phyloP scores from a whole-genome alignment of 2,888 invertebrate species.

The Meandrusa payeni region DNA sequence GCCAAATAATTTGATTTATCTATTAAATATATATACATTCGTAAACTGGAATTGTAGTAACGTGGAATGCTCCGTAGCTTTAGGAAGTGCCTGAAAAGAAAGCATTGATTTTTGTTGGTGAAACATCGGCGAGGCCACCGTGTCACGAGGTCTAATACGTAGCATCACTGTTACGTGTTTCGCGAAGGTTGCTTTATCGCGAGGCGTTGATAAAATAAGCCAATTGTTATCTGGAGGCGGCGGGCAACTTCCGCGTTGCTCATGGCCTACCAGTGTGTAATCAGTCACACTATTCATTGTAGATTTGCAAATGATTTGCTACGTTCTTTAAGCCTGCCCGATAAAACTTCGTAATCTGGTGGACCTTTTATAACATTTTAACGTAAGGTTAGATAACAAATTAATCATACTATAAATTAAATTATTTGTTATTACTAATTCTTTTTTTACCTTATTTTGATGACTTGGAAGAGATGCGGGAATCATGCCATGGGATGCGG shows the following conservation, averaged over 20 bases:
- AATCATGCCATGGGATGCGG: too few relatives aligned
- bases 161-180: slow-evolving; percentile 34
- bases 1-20: too few relatives aligned
- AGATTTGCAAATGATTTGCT: slow-evolving; percentile 32
- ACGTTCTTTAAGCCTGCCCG: slow-evolving; percentile 4
- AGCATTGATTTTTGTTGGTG: slow-evolving; percentile 8
- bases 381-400: too few relatives aligned
- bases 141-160: slow-evolving; percentile 30
- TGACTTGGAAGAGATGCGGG: too few relatives aligned
- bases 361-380: too few relatives aligned
- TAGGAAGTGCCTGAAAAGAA: slow-evolving; percentile 4
- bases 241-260: slow-evolving; percentile 68
- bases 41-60: too few relatives aligned
- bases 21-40: too few relatives aligned
- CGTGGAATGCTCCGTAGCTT: too few relatives aligned
- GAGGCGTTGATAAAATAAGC: slow-evolving; percentile 60
- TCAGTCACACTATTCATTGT: slow-evolving; percentile 35
- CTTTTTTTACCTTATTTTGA: too few relatives aligned
- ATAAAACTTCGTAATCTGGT: slow-evolving; percentile 2
- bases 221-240: slow-evolving; percentile 66
- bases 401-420: too few relatives aligned
- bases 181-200: slow-evolving; percentile 61
- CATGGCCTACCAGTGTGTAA: slow-evolving; percentile 48
- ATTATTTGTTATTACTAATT: too few relatives aligned
- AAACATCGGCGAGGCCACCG: slow-evolving; percentile 24